phyloP scores from a whole-genome alignment of 92 coral and sea anemone species.

The Hydrozoanthus gracilis region DNA sequence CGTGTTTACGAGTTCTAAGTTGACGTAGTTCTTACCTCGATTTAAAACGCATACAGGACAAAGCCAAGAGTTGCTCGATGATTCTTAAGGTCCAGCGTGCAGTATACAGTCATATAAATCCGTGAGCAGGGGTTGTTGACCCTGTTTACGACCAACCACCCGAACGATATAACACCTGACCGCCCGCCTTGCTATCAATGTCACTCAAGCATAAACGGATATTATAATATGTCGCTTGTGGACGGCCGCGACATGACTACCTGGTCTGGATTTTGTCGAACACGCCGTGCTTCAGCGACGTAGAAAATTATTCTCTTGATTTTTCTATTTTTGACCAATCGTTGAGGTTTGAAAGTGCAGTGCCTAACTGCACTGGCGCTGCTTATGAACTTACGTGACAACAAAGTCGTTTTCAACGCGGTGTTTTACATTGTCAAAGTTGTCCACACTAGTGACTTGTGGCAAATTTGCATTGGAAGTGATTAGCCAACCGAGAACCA shows the following conservation, averaged over 20 bases:
- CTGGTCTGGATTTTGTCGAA: slow-evolving; percentile 38
- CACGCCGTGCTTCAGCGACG: background rate
- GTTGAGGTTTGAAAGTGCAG: background rate
- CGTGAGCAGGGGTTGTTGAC: slow-evolving; percentile 21
- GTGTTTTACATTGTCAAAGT: slow-evolving; percentile 46
- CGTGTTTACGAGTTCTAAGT: slow-evolving; percentile 11
- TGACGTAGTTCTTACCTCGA: slow-evolving; percentile 24
- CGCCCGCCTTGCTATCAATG: slow-evolving; percentile 41
- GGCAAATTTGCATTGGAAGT: slow-evolving; percentile 50
- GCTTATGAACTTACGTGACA: slow-evolving; percentile 38
- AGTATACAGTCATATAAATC: background rate
- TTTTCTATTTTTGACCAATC: background rate
- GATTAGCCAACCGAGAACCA: slow-evolving; percentile 36
- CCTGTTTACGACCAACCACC: slow-evolving; percentile 12
- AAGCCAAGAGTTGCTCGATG: background rate
- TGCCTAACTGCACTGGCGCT: background rate
- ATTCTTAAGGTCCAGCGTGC: background rate
- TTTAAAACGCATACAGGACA: background rate
- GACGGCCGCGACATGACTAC: slow-evolving; percentile 1
- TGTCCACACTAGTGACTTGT: slow-evolving; percentile 41
- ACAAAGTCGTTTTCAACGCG: slow-evolving; percentile 38
- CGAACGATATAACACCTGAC: slow-evolving; percentile 9
- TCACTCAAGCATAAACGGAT: slow-evolving; percentile 43
- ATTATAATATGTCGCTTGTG: slow-evolving; percentile 36
- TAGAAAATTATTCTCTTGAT: background rate